Evolutionary conservation across 2,888 invertebrate species (phyloP).

Genomic region (Therioaphis trifolii): DNA sequence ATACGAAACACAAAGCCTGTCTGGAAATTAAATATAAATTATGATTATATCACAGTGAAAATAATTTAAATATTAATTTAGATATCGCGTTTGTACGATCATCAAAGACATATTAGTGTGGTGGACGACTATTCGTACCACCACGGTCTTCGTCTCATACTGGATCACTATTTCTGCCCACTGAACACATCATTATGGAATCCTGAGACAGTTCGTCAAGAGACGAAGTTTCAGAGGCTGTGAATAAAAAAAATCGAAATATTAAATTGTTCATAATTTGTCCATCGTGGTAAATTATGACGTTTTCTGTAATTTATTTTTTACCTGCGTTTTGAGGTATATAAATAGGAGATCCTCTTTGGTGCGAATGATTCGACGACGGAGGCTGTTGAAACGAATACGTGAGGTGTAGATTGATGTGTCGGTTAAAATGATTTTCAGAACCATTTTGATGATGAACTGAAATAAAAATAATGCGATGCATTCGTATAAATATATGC

Average conservation of each 20-base stretch:
- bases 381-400: conserved; percentile 77
- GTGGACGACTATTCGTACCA: conserved; percentile 62
- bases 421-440: conserved; percentile 75
- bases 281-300: too few relatives aligned
- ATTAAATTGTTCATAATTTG: too few relatives aligned
- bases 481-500: background rate
- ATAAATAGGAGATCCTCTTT: conserved; percentile 69
- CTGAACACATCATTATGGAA: conserved; percentile 76
- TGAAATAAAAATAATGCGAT: background rate
- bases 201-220: conserved; percentile 89
- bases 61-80: conserved; percentile 7
- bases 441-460: conserved; percentile 59
- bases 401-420: conserved; percentile 88
- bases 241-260: conserved; percentile 47
- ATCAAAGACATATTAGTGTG: background rate
- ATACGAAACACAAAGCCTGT: too few relatives aligned
- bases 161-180: conserved; percentile 67
- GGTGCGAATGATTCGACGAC: conserved; percentile 68
- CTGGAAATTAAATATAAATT: too few relatives aligned
- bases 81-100: background rate
- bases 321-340: conserved; percentile 69
- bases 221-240: conserved; percentile 80
- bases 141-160: conserved; percentile 67
- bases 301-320: too few relatives aligned
- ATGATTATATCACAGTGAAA: conserved; percentile 57